phyloP scores from a whole-genome alignment of 1,140 invertebrate species.

The Eulimnadia texana region DNA sequence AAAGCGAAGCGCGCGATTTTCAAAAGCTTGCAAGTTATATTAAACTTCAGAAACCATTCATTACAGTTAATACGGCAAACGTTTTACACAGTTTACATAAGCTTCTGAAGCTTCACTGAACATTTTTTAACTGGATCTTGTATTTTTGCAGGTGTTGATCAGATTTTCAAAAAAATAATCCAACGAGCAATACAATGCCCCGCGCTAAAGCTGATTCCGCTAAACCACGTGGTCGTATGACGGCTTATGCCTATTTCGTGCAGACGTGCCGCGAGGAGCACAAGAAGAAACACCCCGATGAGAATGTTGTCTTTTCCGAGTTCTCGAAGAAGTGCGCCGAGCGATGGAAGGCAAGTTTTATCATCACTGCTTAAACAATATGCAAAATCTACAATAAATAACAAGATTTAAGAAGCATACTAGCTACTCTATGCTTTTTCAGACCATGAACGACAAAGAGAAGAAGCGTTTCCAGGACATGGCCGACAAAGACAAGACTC shows the following conservation, averaged over 20 bases:
- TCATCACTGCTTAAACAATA: too few species aligned
- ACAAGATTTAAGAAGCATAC: not conserved
- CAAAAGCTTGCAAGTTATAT: too few species aligned
- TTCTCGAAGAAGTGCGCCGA: constrained; percentile 98
- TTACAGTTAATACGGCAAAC: too few species aligned
- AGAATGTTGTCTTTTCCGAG: constrained; percentile 96
- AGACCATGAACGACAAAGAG: constrained; percentile 96
- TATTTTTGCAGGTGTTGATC: not conserved
- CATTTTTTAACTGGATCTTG: too few species aligned
- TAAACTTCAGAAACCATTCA: too few species aligned
- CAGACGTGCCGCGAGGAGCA: constrained; percentile 97
- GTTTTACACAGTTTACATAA: too few species aligned
- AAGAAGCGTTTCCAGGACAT: constrained; percentile 98
- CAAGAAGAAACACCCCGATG: constrained; percentile 98
- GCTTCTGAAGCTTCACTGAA: too few species aligned
- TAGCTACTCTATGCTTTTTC: not conserved
- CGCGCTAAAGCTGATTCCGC: constrained; percentile 50
- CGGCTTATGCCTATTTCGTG: constrained; percentile 98
- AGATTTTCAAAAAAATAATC: not conserved
- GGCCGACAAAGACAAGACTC: constrained; percentile 92
- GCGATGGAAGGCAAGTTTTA: constrained; percentile 75
- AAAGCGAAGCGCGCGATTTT: too few species aligned
- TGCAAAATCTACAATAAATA: too few species aligned
- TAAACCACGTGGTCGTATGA: constrained; percentile 95
- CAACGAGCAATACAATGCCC: constrained; percentile 41